Base-by-base conservation (phyloP, 1,140 invertebrate species). In the Chionoecetes opilio region DNA sequence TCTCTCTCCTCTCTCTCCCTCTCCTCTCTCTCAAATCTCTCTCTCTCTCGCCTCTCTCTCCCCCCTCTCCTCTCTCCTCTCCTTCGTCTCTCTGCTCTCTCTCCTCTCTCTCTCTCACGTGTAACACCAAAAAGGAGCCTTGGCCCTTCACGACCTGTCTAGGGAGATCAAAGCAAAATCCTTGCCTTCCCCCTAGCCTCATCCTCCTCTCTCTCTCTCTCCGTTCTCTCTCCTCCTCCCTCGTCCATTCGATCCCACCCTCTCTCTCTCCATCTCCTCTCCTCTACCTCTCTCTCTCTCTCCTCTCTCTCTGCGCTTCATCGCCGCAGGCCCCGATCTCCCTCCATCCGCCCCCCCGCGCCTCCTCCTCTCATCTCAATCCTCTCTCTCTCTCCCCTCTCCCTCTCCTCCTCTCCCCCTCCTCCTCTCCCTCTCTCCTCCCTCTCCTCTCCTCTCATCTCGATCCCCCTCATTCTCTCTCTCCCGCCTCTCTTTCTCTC, bases 31-130 rank as follows among this genome's bases (percentile, higher is more conserved):
- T 38, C 35, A n/a, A n/a, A n/a, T 38, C 35, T 38, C 35, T 38
- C 35, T 89, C 35, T 89, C 87, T 38, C 87, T 38, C 87, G 11
- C 87, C 87, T 89, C 87, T 89, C 87, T 89, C 87, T 89, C 87
- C 26, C 87, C 41, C 87, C 26, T 37, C 41, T n/a, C 29, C 82
- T 84, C 82, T 84, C 82, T 82, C 82, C 26, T 63, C 53, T 63
- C 84, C 32, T 31, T 85, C 84, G n/a, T 85, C 84, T 85, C 84
- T 85, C 84, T 85, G n/a, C 53, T 63, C 53, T 63, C 84, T 85
- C 84, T 85, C 84, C 84, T 85, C 84, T 85, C 84, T 85, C 84
- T 85, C 84, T 85, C 84, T 85, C 84, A 9, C 84, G 17, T 31
- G 5, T 31, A 32, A 32, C 84, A 85, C 53, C 8, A 63, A 21